Conservation (phyloP, 2,797 vertebrate species). For the Calcarius lapponicus region DNA sequence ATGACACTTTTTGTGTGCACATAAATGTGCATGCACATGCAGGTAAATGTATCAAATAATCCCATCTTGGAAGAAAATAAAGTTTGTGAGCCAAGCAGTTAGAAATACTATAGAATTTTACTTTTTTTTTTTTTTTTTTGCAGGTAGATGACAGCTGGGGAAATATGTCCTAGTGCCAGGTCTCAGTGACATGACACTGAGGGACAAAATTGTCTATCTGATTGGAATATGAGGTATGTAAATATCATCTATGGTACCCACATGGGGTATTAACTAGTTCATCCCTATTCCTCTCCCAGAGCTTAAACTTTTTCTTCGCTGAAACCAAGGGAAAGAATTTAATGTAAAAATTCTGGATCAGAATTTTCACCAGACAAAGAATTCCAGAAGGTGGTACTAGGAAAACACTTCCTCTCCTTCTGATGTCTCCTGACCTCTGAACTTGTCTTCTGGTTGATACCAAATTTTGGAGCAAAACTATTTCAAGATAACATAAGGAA, state of each 20-base stretch:
- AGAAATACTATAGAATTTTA: not conserved
- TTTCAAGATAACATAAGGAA: not conserved
- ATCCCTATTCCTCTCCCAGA: not conserved
- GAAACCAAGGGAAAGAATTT: not conserved
- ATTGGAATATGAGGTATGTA: not conserved
- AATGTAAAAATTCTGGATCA: not conserved
- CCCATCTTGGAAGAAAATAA: not conserved
- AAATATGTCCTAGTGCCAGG: not conserved
- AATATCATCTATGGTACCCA: not conserved
- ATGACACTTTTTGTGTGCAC: not conserved
- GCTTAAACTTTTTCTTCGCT: not conserved
- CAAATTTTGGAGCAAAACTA: not conserved
- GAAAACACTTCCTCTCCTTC: not conserved
- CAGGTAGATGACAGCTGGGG: not conserved
- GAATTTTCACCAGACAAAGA: not conserved
- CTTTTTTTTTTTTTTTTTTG: not conserved
- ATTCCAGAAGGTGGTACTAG: not conserved
- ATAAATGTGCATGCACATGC: rapidly evolving
- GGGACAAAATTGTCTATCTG: not conserved
- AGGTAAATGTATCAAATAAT: not conserved
- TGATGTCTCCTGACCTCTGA: not conserved
- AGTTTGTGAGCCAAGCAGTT: not conserved
- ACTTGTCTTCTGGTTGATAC: not conserved
- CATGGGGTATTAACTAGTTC: not conserved
- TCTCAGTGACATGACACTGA: not conserved